A percentile compares a stretch with the other conserved stretches of the same genome.
Evolutionary conservation across 2,888 invertebrate species (phyloP).

Genomic region (Lithosia quadra): DNA sequence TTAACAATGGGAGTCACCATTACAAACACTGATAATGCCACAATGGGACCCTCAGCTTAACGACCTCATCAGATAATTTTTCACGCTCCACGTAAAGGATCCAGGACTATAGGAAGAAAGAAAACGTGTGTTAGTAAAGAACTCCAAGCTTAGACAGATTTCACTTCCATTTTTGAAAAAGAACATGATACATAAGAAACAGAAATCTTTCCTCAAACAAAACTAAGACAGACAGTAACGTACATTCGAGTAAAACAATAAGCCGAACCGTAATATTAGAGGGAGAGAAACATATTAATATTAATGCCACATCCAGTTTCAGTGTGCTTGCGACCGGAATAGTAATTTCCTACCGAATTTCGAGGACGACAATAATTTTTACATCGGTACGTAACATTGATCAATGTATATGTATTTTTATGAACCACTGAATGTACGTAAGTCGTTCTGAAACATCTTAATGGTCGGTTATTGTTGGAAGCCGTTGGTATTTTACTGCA

Average conservation of each 20-base stretch:
- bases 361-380: constrained; percentile 68
- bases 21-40: no score
- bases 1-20: no score
- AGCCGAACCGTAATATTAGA: constrained; percentile 52
- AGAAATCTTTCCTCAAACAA: not conserved
- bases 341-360: constrained; percentile 76
- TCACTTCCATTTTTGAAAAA: not conserved
- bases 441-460: constrained; percentile 34
- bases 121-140: no score
- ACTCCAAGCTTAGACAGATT: not conserved
- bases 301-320: constrained; percentile 60
- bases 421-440: constrained; percentile 35
- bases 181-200: not conserved
- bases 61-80: no score
- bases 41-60: no score
- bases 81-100: no score
- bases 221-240: constrained; percentile 20
- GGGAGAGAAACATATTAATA: constrained; percentile 57
- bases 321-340: constrained; percentile 62
- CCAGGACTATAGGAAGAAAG: no score
- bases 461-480: constrained; percentile 35
- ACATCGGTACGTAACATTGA: constrained; percentile 49
- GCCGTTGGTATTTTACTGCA: not conserved
- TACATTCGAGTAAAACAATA: constrained; percentile 50
- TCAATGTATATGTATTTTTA: constrained; percentile 41